Conservation (phyloP, 2,888 invertebrate species). For the Gnatocerus cornutus region DNA sequence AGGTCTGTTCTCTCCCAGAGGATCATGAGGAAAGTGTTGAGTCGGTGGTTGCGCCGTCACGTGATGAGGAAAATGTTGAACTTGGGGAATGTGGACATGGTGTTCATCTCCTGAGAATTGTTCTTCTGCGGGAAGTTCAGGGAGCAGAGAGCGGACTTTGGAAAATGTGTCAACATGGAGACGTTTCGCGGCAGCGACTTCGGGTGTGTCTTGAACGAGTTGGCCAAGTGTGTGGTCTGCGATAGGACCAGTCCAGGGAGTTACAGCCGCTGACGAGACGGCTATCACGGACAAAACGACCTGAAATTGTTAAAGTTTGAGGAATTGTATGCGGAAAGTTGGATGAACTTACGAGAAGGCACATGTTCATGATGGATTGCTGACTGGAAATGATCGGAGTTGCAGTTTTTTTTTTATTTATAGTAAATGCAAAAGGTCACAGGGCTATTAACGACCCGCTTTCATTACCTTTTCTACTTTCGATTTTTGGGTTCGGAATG, state of each 20-base stretch:
- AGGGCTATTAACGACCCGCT: background rate
- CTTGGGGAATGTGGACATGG: slow-evolving; percentile 14
- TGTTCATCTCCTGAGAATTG: background rate
- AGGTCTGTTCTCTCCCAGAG: background rate
- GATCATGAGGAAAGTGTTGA: background rate
- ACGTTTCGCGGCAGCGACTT: slow-evolving; percentile 56
- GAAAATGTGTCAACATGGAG: slow-evolving; percentile 51
- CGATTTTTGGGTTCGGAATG: background rate
- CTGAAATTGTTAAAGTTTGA: slow-evolving; percentile 45
- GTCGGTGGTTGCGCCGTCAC: background rate
- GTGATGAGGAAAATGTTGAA: slow-evolving; percentile 13
- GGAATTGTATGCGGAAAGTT: slow-evolving; percentile 19
- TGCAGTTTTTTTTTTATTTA: slow-evolving; percentile 20
- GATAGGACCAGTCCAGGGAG: slow-evolving; percentile 55
- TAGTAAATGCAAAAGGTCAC: slow-evolving; percentile 20
- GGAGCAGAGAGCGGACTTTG: slow-evolving; percentile 52
- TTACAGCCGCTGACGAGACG: slow-evolving; percentile 28
- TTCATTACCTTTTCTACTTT: slow-evolving; percentile 6
- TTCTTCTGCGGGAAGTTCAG: slow-evolving; percentile 53
- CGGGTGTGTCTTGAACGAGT: slow-evolving; percentile 55
- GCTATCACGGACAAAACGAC: slow-evolving; percentile 42
- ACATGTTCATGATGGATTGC: slow-evolving; percentile 34
- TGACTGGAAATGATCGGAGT: slow-evolving; percentile 1
- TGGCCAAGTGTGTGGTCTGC: slow-evolving; percentile 55
- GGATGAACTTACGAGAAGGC: slow-evolving; percentile 21